Base-by-base conservation (phyloP, 2,797 vertebrate genomes). In the Helostoma temminkii region DNA sequence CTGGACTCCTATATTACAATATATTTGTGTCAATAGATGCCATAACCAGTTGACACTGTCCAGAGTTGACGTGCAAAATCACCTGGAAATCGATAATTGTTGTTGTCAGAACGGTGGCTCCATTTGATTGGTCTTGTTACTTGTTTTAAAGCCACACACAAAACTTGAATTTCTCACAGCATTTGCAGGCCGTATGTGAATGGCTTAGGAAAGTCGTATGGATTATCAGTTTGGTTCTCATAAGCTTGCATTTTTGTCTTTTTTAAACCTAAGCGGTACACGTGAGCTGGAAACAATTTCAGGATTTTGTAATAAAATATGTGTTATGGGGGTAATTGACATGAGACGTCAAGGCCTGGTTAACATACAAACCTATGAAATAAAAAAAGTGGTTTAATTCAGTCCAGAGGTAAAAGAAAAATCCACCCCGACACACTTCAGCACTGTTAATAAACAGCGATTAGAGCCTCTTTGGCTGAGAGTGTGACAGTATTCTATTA, bases 251-350 rank as follows among this genome's bases (percentile, higher is more conserved):
- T 37, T 54, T n/a, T 25, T 59, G 10, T 30, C 22, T 24, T 18
- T 59, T 68, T 37, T 18, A 39, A 77, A 82, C 45, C 11, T 36
- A 81, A 84, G 79, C 67, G 91, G 89, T 91, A 91, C 89, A 81
- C 66, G 49, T 37, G 46, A 69, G 76, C 76, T 82, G 71, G 71
- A 79, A 76, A 76, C 66, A 9, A 49, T 70, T 72, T 70, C 72
- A 83, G 58, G 77, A 71, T 45, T 71, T 59, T 60, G 55, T 62
- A 30, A 47, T 81, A 34, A 73, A 63, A 56, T 52, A 45, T 57
- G 73, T 68, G 39, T 54, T 0, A 5, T 25, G 1, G 24, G 18
- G 30, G 18, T 19, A 6, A 59, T 39, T 28, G 11, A 50, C 25
- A 9, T 19, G 28, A 41, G 30, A 37, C 41, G 47, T 61, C 19